These are phyloP conservation scores for Tichodroma muraria DNA, from an alignment of 2,113 vertebrate genomes.

Conservation along the genomic window DNA sequence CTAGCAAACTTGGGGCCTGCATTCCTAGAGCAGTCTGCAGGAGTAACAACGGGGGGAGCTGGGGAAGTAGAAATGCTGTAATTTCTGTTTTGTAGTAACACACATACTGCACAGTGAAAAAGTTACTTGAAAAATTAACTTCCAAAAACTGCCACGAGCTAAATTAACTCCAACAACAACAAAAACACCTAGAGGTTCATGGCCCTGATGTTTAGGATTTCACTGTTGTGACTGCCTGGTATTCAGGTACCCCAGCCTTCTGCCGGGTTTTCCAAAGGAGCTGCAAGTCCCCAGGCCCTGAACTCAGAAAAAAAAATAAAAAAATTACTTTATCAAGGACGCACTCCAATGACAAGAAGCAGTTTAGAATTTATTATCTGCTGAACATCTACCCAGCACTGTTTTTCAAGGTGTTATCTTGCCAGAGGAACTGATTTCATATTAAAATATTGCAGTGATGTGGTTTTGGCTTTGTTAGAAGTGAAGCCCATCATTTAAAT, in stretches of 20 bases:
- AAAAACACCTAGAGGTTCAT: not conserved
- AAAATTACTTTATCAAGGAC: not conserved
- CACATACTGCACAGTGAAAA: not conserved
- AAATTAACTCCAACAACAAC: not conserved
- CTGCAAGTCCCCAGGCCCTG: not conserved
- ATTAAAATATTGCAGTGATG: not conserved
- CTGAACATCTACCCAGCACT: not conserved
- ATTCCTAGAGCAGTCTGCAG: not conserved
- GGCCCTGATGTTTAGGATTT: not conserved
- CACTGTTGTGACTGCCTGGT: not conserved
- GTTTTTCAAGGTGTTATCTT: not conserved
- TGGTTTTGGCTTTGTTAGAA: not conserved
- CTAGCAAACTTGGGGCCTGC: not conserved
- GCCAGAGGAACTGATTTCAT: not conserved
- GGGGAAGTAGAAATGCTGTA: not conserved
- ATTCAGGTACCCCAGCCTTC: not conserved
- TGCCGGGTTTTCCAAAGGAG: not conserved
- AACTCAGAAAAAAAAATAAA: not conserved
- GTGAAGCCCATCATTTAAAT: not conserved
- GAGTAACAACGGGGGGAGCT: fast-evolving
- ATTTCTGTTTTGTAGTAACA: not conserved
- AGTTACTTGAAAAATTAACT: not conserved
- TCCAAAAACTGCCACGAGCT: not conserved
- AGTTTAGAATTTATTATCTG: not conserved
- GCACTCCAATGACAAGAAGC: not conserved